Conservation (phyloP, 2,797 vertebrate species). For the Aplochiton taeniatus region DNA sequence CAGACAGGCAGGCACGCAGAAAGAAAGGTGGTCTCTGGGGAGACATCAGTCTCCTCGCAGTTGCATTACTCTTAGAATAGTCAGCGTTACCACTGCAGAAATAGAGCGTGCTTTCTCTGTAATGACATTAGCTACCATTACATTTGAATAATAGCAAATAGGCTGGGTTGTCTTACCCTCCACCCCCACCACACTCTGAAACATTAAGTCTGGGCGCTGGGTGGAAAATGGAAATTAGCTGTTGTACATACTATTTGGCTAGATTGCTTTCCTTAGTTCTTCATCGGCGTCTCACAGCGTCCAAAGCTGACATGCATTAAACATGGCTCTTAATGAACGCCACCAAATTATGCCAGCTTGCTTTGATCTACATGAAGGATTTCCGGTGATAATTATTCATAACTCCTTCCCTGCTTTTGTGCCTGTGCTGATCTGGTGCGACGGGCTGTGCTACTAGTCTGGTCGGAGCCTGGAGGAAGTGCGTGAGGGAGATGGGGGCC, state of each 20-base stretch:
- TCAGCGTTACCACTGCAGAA: not conserved
- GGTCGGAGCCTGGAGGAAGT: conserved; percentile 25
- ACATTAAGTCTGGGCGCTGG: not conserved
- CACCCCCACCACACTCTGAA: not conserved
- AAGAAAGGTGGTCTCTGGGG: not conserved
- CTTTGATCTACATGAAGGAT: conserved; percentile 71
- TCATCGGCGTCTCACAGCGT: conserved; percentile 46
- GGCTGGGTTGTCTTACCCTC: too few relatives aligned
- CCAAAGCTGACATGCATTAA: conserved; percentile 69
- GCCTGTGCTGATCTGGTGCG: conserved; percentile 21
- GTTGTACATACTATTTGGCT: too few relatives aligned
- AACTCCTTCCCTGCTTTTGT: conserved; percentile 43
- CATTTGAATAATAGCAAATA: conserved; percentile 21
- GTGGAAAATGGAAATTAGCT: too few relatives aligned
- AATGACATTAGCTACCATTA: conserved; percentile 14
- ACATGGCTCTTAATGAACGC: conserved; percentile 68
- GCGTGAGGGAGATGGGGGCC: conserved; percentile 21
- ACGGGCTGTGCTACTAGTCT: conserved; percentile 16
- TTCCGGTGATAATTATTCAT: conserved; percentile 66
- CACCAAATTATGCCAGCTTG: conserved; percentile 55
- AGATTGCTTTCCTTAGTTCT: conserved; percentile 6
- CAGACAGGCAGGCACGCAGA: conserved; percentile 7
- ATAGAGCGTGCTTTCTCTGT: conserved; percentile 7
- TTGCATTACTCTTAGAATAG: conserved; percentile 4
- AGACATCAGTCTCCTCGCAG: conserved; percentile 15